phyloP scores from a whole-genome alignment of 2,888 invertebrate species.

The Eristalis arbustorum region DNA sequence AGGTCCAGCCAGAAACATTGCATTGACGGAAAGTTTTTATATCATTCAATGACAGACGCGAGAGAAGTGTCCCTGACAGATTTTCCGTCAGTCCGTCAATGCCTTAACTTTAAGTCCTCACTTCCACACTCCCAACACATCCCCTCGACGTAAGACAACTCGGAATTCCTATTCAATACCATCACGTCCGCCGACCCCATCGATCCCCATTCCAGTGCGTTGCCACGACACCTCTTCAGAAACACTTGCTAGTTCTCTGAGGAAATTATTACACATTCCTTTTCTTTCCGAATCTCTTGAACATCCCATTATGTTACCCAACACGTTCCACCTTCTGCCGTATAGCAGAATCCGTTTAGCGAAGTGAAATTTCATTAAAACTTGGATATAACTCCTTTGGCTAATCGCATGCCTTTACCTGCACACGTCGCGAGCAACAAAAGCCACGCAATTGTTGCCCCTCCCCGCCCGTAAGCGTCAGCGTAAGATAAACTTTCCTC shows the following conservation, averaged over 20 bases:
- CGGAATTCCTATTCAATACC: background rate
- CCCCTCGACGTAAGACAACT: background rate
- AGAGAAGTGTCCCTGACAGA: too few relatives aligned
- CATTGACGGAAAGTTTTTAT: too few relatives aligned
- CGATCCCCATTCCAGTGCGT: background rate
- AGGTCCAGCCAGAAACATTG: slow-evolving; percentile 8
- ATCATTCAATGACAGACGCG: background rate
- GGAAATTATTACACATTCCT: background rate
- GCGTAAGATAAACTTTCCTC: background rate
- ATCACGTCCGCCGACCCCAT: background rate
- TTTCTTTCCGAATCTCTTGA: background rate
- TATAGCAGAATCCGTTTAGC: background rate
- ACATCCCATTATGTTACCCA: background rate
- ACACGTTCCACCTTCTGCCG: background rate
- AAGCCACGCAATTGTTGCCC: background rate
- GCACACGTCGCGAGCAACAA: background rate
- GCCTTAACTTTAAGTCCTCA: too few relatives aligned
- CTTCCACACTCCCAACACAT: background rate
- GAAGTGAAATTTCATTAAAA: slow-evolving; percentile 43
- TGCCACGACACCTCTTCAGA: background rate
- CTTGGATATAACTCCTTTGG: slow-evolving; percentile 20
- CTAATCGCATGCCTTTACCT: slow-evolving; percentile 27
- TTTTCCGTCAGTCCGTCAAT: too few relatives aligned
- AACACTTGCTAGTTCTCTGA: background rate
- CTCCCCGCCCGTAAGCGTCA: background rate